These are phyloP conservation scores for Stichodactyla mertensii DNA, from an alignment of 64 coral and sea anemone genomes.

Conservation along the genomic window DNA sequence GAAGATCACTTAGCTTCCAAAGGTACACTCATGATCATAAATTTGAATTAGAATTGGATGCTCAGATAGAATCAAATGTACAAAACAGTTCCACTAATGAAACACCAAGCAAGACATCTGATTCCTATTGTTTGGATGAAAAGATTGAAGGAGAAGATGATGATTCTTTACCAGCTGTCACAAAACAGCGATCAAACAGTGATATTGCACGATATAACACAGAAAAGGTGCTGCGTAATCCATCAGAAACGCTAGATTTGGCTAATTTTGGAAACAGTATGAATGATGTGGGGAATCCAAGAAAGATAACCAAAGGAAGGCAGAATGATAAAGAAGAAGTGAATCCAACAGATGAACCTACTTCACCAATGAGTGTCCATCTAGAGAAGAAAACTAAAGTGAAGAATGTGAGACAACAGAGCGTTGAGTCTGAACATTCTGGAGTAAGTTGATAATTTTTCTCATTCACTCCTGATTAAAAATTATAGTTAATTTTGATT, in stretches of 20 bases:
- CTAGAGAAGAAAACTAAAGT: neutral
- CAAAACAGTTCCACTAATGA: neutral
- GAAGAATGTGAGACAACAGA: conserved; percentile 41
- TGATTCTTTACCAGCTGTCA: neutral
- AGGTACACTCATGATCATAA: neutral
- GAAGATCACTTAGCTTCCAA: conserved; percentile 21
- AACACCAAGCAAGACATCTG: neutral
- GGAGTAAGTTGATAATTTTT: conserved; percentile 29
- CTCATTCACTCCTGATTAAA: neutral
- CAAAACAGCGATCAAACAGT: neutral
- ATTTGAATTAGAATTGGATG: conserved; percentile 14
- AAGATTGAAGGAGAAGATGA: neutral
- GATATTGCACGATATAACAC: neutral
- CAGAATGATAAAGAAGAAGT: neutral
- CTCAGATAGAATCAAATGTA: conserved; percentile 14
- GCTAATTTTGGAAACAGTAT: neutral
- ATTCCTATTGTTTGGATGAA: neutral
- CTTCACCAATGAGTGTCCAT: neutral
- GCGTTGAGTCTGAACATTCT: conserved; percentile 78
- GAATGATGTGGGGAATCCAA: neutral
- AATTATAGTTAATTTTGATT: neutral
- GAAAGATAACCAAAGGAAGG: neutral
- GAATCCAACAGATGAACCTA: neutral
- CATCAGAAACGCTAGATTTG: neutral
- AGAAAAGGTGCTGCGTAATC: neutral